Base-by-base conservation (phyloP, 2,888 invertebrate species). In the Cheilosia grossa region DNA sequence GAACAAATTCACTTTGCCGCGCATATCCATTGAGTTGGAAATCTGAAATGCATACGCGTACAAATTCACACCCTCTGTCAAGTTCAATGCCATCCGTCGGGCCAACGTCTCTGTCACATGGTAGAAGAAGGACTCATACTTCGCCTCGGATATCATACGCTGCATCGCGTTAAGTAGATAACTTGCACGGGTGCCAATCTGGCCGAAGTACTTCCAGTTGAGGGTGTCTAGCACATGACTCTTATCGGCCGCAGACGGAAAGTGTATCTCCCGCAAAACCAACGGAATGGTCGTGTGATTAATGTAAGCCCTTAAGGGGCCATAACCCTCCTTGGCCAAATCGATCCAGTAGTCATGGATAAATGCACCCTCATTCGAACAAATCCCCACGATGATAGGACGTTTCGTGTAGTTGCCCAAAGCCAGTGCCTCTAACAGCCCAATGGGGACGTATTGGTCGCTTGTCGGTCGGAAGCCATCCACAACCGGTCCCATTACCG, bases 381-480 rank as follows among this genome's bases (percentile, higher is more conserved):
- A 94, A 64, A 95, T 93, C 24, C 96, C 96, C 63, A 95, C 93
- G 70, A 96, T 91, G 56, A 96, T 91, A 33, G 96, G 95, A 17
- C 96, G 93, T 90, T 94, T 88, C 7, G 93, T 91, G 88, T 93
- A 93, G 78, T 93, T 92, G 74, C 94, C 93, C 49, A 91, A 89
- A 83, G 93, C 92, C 33, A 95, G 90, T 51, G 94, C 93, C 79
- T 91, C 91, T 40, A 74, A 1, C 30, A 87, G 37, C 58, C 80
- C 85, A 40, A 92, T 89, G 42, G 95, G 93, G 80, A 94, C 92
- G 75, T 87, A 89, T 73, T 78, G 85, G 59, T 85, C 77, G 59
- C 69, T 63, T 67, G 81, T 37, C 27, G 78, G 64, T 54, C 77
- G 79, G 21, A 85, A 87, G 13, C 53, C 70, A 73, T 95, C 95